Percentiles rank a stretch among this genome's conserved stretches.
Conservation (phyloP, 64 coral and sea anemone genomes). For the Astreopora myriophthalma region DNA sequence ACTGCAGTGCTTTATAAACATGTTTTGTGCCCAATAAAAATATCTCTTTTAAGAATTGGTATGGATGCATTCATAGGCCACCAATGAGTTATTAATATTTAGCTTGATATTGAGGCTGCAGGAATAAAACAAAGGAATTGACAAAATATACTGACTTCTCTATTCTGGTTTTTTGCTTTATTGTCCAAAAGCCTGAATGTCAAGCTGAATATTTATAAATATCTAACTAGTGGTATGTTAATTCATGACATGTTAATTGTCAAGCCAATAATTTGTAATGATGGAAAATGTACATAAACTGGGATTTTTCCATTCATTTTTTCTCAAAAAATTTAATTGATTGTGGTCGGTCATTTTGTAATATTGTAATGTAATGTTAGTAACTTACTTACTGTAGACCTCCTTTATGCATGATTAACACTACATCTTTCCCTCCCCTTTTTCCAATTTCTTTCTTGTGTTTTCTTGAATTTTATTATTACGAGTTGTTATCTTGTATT, state of each 20-base stretch:
- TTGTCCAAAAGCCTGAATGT: not conserved
- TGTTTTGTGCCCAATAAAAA: not conserved
- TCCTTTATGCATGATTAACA: not conserved
- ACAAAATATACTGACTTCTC: not conserved
- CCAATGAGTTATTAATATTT: not conserved
- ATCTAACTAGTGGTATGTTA: not conserved
- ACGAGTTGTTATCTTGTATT: not conserved
- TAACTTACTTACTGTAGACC: not conserved
- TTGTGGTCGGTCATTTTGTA: not conserved
- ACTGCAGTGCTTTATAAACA: not conserved
- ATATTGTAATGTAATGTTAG: not conserved
- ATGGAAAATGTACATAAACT: no score
- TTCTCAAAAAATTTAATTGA: no score
- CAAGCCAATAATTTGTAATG: no score
- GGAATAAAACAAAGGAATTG: not conserved
- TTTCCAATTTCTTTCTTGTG: not conserved
- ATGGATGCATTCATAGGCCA: not conserved
- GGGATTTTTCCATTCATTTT: no score
- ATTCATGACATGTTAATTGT: not conserved
- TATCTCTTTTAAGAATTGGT: not conserved
- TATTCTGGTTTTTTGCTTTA: not conserved
- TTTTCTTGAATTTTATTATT: not conserved
- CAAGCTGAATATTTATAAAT: not conserved
- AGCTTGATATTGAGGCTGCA: not conserved
- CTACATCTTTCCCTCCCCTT: not conserved